These are phyloP conservation scores for Campoletis raptor DNA, from an alignment of 2,888 invertebrate species.

Conservation along the genomic window DNA sequence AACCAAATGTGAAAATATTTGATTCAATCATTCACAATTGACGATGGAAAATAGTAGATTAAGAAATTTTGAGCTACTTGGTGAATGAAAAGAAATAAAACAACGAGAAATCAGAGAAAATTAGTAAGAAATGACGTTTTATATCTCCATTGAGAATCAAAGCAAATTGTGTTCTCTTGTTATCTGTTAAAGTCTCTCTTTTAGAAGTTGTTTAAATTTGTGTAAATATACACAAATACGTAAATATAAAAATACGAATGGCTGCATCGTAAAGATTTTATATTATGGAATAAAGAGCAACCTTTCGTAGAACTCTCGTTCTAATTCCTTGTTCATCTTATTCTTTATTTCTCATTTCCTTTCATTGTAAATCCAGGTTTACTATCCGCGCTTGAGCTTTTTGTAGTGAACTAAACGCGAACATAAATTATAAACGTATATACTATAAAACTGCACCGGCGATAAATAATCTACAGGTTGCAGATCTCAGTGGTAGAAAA, in stretches of 20 bases:
- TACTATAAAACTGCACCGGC: conserved; percentile 15
- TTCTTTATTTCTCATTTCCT: conserved; percentile 5
- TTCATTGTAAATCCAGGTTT: conserved; percentile 10
- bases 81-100: not conserved
- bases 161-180: not conserved
- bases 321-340: conserved; percentile 3
- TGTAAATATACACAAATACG: not conserved
- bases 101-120: not conserved
- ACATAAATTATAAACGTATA: conserved; percentile 8
- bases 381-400: not conserved
- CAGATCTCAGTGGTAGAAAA: conserved; percentile 68
- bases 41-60: not conserved
- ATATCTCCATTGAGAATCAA: not conserved
- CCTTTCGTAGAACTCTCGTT: not conserved
- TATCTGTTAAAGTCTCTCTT: not conserved
- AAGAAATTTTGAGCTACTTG: not conserved
- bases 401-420: conserved; percentile 12
- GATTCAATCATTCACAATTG: not conserved
- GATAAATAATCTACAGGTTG: conserved; percentile 76
- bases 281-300: not conserved
- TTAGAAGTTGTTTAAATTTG: not conserved
- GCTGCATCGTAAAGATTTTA: not conserved
- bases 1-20: not conserved
- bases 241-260: not conserved
- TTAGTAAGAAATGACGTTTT: not conserved